Evolutionary conservation across 2,888 invertebrate genomes (phyloP), one percentile per base, ranked within the genome.

Genomic region (Toxonevra muliebris): DNA sequence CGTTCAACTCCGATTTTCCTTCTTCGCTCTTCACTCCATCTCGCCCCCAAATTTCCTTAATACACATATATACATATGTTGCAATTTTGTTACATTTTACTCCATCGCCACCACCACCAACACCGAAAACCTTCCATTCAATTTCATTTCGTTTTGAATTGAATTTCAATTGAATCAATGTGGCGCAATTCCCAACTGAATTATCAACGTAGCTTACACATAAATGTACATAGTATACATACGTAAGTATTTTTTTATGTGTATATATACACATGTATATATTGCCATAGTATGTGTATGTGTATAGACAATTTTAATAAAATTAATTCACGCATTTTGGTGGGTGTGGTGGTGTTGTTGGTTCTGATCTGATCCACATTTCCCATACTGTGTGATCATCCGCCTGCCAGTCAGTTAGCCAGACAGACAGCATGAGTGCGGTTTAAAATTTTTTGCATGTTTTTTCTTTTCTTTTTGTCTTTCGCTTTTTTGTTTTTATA

Each of bases 111-210:
- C 30, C 30, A 30, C 30, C 30, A 30, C 30, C 30, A 30, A 15
- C 30, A 30, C 30, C 30, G 7, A 15, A 11, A 19, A 12, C n/a
- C 54, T 54, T 15, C 54, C 54, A 3, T 17, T 54, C 19, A n/a
- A 54, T 54, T 54, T n/a, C 54, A 54, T 9, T 54, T 20, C 19
- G 54, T 3, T 7, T 54, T 20, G 54, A 54, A 20, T 20, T 54
- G 54, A 54, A 54, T 17, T 54, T 54, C 54, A 54, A 54, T 54
- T 54, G 54, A 54, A 54, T 54, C 15, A 12, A 19, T 54, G 11
- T 12, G 30, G 30, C 30, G 7, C 30, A 30, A 30, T 30, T 7
- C 30, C 30, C 30, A 30, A 30, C 30, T 4, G 30, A 30, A 30
- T 30, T 30, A 30, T 7, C 30, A 30, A 30, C 30, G 30, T 30